Evolutionary conservation across 1,140 invertebrate genomes (phyloP).

Genomic region (Aphis gossypii): DNA sequence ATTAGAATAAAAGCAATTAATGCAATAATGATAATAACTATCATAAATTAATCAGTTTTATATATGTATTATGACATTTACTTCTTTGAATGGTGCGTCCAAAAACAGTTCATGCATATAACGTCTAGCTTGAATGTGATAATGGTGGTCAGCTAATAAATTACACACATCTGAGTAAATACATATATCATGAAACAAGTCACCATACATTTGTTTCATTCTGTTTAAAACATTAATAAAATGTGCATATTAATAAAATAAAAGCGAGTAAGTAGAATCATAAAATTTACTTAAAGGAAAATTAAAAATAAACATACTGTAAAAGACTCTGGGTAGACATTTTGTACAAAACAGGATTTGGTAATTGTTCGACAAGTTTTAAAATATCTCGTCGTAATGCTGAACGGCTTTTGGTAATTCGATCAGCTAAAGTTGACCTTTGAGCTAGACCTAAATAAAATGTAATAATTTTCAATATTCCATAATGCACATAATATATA

Average conservation of each 20-base stretch:
- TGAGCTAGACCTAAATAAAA: slow-evolving; percentile 60
- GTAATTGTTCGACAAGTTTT: slow-evolving; percentile 72
- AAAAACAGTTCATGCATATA: slow-evolving; percentile 95
- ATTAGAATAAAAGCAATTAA: neutral
- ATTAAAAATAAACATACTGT: slow-evolving; percentile 63
- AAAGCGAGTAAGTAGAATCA: neutral
- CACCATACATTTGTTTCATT: slow-evolving; percentile 86
- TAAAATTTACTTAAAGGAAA: neutral
- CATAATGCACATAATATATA: neutral
- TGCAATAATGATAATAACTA: neutral
- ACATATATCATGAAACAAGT: slow-evolving; percentile 86
- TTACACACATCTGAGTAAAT: slow-evolving; percentile 91
- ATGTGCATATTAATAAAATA: neutral
- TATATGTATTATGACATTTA: slow-evolving; percentile 61
- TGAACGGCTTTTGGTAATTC: slow-evolving; percentile 60
- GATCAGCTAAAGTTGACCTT: slow-evolving; percentile 58
- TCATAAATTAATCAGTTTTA: neutral
- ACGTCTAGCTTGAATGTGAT: slow-evolving; percentile 81
- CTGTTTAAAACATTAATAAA: slow-evolving; percentile 65
- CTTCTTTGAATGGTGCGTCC: slow-evolving; percentile 80
- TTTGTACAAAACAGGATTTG: slow-evolving; percentile 75
- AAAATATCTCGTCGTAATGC: slow-evolving; percentile 67
- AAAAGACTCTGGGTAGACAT: slow-evolving; percentile 73
- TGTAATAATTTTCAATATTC: slow-evolving; percentile 15
- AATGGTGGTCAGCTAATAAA: slow-evolving; percentile 79